A percentile compares a stretch with the other conserved stretches of the same genome.
Evolutionary conservation across 2,113 vertebrate genomes (phyloP).

Genomic region (Litocranius walleri): DNA sequence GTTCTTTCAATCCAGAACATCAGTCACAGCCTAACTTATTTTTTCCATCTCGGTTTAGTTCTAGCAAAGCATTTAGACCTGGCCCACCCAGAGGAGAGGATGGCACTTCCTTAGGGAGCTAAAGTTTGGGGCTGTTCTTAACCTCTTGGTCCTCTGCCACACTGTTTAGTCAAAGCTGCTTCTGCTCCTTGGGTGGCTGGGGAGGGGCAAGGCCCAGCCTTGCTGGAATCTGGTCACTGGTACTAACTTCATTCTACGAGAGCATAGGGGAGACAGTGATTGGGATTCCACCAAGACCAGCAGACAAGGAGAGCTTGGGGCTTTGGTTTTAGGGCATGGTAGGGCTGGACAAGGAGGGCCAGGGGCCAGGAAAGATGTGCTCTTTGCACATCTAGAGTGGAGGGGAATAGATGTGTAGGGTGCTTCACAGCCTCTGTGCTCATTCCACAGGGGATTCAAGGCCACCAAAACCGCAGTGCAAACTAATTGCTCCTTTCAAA

Average conservation of each 20-base stretch:
- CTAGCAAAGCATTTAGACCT: slow-evolving; percentile 3
- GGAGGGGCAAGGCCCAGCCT: neutral
- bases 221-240: neutral
- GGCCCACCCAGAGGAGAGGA: neutral
- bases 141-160: no score
- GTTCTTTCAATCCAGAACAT: neutral
- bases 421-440: neutral
- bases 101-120: neutral
- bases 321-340: neutral
- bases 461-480: neutral
- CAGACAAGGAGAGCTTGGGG: neutral
- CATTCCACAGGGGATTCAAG: neutral
- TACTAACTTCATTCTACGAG: neutral
- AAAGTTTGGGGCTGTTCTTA: neutral
- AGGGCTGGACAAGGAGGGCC: neutral
- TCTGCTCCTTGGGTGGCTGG: neutral
- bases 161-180: neutral
- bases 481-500: neutral
- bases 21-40: neutral
- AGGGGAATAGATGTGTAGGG: no score
- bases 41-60: neutral
- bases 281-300: neutral
- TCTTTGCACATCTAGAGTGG: neutral
- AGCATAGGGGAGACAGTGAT: neutral
- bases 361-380: no score